Conservation (phyloP, 2,888 invertebrate species). For the Mycogona germanica region DNA sequence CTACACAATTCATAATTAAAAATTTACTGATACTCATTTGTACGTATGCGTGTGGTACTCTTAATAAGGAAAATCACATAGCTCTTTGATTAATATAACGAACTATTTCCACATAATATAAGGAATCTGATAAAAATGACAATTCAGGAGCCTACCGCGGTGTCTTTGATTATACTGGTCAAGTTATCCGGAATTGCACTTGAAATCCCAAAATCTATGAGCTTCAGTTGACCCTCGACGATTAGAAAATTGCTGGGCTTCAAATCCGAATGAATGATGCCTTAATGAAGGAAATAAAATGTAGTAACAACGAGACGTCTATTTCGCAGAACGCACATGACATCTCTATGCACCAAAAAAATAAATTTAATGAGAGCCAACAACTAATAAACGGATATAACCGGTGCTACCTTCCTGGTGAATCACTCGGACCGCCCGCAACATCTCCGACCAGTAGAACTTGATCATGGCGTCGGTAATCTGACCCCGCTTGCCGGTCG, state of each 20-base stretch:
- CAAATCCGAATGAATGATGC: slow-evolving; percentile 90
- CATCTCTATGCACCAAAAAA: too few relatives aligned
- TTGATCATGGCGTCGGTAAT: slow-evolving; percentile 63
- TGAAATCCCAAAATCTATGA: slow-evolving; percentile 97
- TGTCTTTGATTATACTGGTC: slow-evolving; percentile 74
- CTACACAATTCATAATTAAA: too few relatives aligned
- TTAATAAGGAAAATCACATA: background rate
- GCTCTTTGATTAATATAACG: background rate
- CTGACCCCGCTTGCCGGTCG: slow-evolving; percentile 32
- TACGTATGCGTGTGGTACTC: too few relatives aligned
- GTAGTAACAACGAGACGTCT: too few relatives aligned
- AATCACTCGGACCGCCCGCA: slow-evolving; percentile 78
- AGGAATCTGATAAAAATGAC: too few relatives aligned
- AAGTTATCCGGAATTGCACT: slow-evolving; percentile 73
- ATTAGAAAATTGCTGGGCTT: slow-evolving; percentile 94
- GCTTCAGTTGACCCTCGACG: slow-evolving; percentile 69
- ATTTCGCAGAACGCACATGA: too few relatives aligned
- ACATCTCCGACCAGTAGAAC: slow-evolving; percentile 90
- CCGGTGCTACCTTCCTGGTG: slow-evolving; percentile 58
- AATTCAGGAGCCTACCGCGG: too few relatives aligned
- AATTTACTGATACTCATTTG: too few relatives aligned
- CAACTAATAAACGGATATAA: background rate
- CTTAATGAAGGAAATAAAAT: slow-evolving; percentile 37
- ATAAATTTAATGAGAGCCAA: slow-evolving; percentile 7
- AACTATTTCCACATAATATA: background rate